Conservation (phyloP, 2,113 vertebrate species). For the Dicentrarchus labrax region DNA sequence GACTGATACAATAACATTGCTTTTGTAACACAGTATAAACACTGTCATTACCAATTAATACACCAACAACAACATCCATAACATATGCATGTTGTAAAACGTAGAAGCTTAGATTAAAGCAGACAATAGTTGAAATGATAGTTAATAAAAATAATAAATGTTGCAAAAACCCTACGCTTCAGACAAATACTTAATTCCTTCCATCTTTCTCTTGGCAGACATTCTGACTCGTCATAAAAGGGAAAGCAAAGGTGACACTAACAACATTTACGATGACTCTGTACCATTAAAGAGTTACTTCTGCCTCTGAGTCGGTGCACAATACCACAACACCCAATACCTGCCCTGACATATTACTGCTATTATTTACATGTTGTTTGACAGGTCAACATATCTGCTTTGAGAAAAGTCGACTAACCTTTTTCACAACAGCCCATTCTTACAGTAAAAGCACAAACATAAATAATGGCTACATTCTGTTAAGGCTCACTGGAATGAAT, state of each 20-base stretch:
- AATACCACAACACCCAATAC: not conserved
- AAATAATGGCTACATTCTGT: not conserved
- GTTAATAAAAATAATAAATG: no score
- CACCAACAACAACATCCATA: no score
- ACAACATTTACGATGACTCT: not conserved
- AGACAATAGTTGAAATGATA: no score
- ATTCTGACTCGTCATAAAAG: no score
- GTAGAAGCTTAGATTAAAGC: no score
- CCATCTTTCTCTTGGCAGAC: not conserved
- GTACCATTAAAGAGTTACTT: not conserved
- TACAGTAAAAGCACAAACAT: no score
- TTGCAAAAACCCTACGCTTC: no score
- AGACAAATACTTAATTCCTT: no score
- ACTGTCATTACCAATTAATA: not conserved
- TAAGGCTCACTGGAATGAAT: not conserved
- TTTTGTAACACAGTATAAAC: not conserved
- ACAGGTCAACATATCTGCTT: not conserved
- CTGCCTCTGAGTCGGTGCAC: not conserved
- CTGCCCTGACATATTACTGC: not conserved
- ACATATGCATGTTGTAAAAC: no score
- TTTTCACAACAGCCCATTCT: not conserved
- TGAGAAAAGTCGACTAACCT: not conserved
- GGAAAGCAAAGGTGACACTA: not conserved
- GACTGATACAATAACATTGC: not conserved
- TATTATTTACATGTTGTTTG: not conserved